These are phyloP conservation scores for Palythoa heliodiscus DNA, from an alignment of 92 coral and sea anemone species.

Conservation along the genomic window DNA sequence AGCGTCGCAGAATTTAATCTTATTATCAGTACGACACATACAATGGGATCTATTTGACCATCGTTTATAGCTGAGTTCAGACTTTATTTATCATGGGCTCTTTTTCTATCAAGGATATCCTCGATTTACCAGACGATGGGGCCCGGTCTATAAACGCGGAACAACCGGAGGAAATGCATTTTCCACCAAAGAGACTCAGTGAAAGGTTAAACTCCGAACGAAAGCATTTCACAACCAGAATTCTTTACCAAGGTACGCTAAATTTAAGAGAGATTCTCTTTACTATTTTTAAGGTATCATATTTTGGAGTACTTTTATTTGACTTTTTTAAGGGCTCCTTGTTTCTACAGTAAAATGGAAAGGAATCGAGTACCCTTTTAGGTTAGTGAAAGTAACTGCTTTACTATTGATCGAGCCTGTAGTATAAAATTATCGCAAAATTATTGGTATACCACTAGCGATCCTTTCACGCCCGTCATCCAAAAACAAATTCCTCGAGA, in stretches of 20 bases:
- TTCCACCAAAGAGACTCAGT: slow-evolving; percentile 27
- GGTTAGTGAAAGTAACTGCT: slow-evolving; percentile 1
- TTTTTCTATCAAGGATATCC: slow-evolving; percentile 85
- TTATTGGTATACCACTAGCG: neutral
- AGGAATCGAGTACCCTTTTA: slow-evolving; percentile 21
- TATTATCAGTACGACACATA: slow-evolving; percentile 65
- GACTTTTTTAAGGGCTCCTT: slow-evolving; percentile 23
- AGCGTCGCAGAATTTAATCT: slow-evolving; percentile 72
- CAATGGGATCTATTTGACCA: slow-evolving; percentile 85
- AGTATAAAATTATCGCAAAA: neutral
- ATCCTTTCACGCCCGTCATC: too few species aligned
- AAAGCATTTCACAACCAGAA: slow-evolving; percentile 19
- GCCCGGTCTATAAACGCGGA: slow-evolving; percentile 70
- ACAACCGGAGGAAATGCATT: slow-evolving; percentile 43
- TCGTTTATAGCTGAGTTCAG: slow-evolving; percentile 61
- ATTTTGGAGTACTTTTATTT: slow-evolving; percentile 32
- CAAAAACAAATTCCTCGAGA: neutral
- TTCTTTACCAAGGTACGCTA: slow-evolving; percentile 43
- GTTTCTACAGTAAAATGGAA: slow-evolving; percentile 3
- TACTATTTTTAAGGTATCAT: slow-evolving; percentile 33
- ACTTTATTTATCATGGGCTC: slow-evolving; percentile 63
- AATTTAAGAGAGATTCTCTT: slow-evolving; percentile 62
- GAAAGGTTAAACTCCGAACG: slow-evolving; percentile 16
- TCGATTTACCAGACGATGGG: slow-evolving; percentile 84
- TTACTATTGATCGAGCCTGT: neutral